Evolutionary conservation across 2,113 vertebrate species (phyloP).

Genomic region (Panthera tigris): DNA sequence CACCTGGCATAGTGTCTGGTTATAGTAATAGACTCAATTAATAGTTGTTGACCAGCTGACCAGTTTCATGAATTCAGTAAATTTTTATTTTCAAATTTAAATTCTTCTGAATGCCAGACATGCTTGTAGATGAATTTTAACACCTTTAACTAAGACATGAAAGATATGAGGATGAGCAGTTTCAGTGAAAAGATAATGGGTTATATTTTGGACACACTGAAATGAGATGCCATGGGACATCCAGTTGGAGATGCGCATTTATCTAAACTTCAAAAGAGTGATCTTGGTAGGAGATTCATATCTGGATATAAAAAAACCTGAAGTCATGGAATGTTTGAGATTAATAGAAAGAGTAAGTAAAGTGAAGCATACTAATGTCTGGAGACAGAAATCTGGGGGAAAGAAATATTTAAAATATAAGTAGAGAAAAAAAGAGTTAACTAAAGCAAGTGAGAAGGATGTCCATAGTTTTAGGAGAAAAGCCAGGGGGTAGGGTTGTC

Average conservation of each 20-base stretch:
- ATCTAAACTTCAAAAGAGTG: background rate
- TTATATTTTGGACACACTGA: background rate
- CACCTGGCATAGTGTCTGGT: background rate
- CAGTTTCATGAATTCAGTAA: background rate
- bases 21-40: background rate
- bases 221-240: background rate
- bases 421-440: background rate
- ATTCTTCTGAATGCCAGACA: background rate
- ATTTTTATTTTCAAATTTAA: background rate
- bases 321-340: background rate
- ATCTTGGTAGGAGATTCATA: background rate
- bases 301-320: background rate
- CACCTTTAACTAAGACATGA: slow-evolving; percentile 22
- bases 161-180: background rate
- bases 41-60: background rate
- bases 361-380: background rate
- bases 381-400: background rate
- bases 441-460: background rate
- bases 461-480: background rate
- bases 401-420: slow-evolving; percentile 24
- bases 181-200: background rate
- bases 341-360: slow-evolving; percentile 6
- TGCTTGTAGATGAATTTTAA: slow-evolving; percentile 12
- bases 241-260: background rate
- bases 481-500: background rate